Percentiles rank a stretch among this genome's conserved stretches.
These are phyloP conservation scores for Trichonephila inaurata DNA, from an alignment of 1,140 invertebrate genomes.

Conservation along the genomic window DNA sequence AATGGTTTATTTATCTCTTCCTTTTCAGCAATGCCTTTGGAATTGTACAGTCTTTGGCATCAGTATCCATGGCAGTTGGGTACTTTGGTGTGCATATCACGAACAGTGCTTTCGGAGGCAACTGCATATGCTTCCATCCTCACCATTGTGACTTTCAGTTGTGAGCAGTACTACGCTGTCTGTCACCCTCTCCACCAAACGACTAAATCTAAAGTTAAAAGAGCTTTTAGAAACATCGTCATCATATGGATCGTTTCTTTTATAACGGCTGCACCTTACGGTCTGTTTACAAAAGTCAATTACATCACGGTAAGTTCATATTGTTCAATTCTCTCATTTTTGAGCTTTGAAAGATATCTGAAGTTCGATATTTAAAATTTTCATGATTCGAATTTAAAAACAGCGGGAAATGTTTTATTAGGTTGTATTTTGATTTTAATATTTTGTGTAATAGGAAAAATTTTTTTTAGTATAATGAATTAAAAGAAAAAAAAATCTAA, in stretches of 20 bases:
- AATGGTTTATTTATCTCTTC: no score
- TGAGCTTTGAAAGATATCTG: no score
- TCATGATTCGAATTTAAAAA: no score
- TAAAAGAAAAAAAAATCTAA: no score
- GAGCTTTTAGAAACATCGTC: conserved; percentile 89
- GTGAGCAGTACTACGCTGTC: conserved; percentile 89
- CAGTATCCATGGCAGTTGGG: conserved; percentile 95
- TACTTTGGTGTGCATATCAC: conserved; percentile 89
- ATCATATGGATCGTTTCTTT: conserved; percentile 89
- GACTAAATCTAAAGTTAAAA: conserved; percentile 88
- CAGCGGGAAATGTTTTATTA: no score
- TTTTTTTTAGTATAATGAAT: no score
- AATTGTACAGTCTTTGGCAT: conserved; percentile 93
- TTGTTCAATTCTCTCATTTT: no score
- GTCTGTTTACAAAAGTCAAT: conserved; percentile 81
- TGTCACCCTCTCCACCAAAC: conserved; percentile 91
- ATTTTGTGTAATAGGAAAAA: no score
- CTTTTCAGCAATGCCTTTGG: conserved; percentile 91
- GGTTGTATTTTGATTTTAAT: no score
- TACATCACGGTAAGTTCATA: conserved; percentile 76
- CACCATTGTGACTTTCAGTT: conserved; percentile 78
- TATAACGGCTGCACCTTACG: conserved; percentile 89
- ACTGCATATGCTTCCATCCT: conserved; percentile 89
- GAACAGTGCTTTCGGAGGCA: conserved; percentile 91
- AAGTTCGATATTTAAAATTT: no score